phyloP scores from a whole-genome alignment of 2,113 vertebrate genomes.

The Microtus oregoni region DNA sequence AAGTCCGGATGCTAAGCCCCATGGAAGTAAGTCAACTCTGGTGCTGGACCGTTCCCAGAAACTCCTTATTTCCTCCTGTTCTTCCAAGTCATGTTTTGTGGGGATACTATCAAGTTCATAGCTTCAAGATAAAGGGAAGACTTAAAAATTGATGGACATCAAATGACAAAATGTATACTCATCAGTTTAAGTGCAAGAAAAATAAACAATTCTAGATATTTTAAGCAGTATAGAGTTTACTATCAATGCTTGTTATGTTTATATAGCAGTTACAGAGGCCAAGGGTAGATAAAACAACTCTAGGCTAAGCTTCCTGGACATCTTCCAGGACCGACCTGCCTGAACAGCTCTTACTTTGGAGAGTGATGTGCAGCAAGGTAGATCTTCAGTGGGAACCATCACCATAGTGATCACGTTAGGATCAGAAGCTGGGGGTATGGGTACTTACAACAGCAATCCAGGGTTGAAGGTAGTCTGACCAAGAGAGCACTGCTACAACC shows the following conservation, averaged over 20 bases:
- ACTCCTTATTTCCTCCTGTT: neutral
- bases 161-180: neutral
- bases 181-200: neutral
- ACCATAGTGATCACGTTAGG: no score
- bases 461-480: neutral
- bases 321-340: neutral
- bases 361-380: neutral
- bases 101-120: neutral
- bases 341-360: neutral
- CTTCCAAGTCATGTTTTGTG: neutral
- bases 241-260: neutral
- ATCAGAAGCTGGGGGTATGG: neutral
- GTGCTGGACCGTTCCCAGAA: neutral
- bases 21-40: neutral
- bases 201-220: neutral
- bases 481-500: neutral
- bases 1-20: neutral
- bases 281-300: neutral
- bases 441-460: neutral
- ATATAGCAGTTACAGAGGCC: neutral
- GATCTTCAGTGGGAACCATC: neutral
- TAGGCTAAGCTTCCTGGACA: neutral
- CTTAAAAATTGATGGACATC: conserved; percentile 13
- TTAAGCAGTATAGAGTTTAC: conserved; percentile 43
- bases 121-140: neutral